Conservation (phyloP, 1,140 invertebrate species). For the Caenorhabditis latens region DNA sequence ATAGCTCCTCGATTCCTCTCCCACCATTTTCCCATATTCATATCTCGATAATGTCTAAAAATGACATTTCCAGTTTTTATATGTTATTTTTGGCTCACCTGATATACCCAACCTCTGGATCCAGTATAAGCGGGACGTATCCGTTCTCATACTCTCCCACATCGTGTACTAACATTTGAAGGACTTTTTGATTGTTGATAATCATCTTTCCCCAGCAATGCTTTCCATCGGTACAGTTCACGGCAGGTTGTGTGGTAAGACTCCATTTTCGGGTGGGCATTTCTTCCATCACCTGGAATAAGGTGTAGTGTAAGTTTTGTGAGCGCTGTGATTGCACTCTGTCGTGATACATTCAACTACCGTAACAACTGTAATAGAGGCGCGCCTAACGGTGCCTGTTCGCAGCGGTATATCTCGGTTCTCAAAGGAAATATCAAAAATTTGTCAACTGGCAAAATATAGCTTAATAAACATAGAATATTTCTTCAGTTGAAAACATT, state of each 20-base stretch:
- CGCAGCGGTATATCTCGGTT: no score
- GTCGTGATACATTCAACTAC: no score
- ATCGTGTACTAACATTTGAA: constrained; percentile 21
- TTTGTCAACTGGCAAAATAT: no score
- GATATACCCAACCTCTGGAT: constrained; percentile 9
- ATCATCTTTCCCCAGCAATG: constrained; percentile 12
- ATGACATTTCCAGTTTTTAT: not conserved
- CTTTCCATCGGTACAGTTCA: constrained; percentile 25
- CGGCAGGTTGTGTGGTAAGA: not conserved
- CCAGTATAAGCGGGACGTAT: not conserved
- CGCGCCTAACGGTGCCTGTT: no score
- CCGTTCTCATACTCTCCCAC: constrained; percentile 7
- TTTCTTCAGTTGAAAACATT: no score
- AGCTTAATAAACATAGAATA: no score
- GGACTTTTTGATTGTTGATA: constrained; percentile 2
- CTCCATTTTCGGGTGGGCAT: not conserved
- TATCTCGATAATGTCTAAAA: constrained; percentile 34
- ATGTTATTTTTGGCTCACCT: not conserved
- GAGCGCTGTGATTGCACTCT: no score
- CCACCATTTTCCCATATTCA: constrained; percentile 22
- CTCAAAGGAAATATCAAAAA: no score
- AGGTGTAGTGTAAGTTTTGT: no score
- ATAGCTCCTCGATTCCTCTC: constrained; percentile 1
- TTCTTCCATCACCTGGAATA: constrained; percentile 18
- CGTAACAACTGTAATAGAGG: not conserved